Evolutionary conservation across 2,797 vertebrate genomes (phyloP).

Genomic region (Falco peregrinus): DNA sequence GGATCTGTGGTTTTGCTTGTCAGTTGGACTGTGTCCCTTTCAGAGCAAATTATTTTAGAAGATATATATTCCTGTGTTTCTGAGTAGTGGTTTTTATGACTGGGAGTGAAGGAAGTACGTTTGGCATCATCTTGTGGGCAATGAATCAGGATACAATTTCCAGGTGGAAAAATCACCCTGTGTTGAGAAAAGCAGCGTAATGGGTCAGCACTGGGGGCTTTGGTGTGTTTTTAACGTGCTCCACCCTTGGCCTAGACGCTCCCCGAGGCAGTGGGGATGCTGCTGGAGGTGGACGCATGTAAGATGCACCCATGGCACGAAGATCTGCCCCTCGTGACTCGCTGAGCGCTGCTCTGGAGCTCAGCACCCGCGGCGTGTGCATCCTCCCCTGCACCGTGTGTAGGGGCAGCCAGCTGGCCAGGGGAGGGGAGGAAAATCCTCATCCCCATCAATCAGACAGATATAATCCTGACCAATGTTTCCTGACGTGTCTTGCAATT

Average conservation of each 20-base stretch:
- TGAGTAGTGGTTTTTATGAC: neutral
- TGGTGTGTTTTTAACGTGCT: neutral
- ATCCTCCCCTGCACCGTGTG: rapidly evolving
- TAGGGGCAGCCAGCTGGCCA: rapidly evolving
- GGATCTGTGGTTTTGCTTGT: neutral
- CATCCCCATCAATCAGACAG: rapidly evolving
- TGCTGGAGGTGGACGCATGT: rapidly evolving
- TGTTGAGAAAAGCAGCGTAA: neutral
- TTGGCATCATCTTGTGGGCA: neutral
- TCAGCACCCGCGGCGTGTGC: rapidly evolving
- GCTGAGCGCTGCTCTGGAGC: neutral
- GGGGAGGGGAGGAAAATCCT: neutral
- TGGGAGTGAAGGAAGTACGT: neutral
- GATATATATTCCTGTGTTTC: neutral
- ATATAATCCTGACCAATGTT: neutral
- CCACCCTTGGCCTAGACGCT: neutral
- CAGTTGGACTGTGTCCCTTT: neutral
- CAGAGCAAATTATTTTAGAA: neutral
- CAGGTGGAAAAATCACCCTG: neutral
- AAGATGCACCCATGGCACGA: neutral
- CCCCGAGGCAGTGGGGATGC: rapidly evolving
- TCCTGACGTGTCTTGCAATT: neutral
- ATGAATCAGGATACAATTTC: conserved; percentile 3
- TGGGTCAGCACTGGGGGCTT: neutral
- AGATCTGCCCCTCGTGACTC: neutral